These are phyloP conservation scores for Microcebus ravelobensis DNA, from an alignment of 2,113 vertebrate genomes.

Conservation along the genomic window DNA sequence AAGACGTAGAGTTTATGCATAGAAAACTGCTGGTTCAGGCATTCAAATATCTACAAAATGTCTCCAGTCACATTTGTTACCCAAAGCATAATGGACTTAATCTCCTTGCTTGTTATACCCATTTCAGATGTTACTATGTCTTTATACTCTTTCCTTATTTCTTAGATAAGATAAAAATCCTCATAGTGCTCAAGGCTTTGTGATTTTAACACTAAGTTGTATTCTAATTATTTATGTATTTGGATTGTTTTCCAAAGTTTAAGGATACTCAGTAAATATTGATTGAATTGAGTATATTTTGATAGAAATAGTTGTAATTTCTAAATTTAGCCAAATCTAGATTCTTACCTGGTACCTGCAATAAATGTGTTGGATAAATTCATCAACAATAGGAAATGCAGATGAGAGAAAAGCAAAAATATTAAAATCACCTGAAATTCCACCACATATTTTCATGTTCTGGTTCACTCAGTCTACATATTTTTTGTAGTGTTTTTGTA, in stretches of 20 bases:
- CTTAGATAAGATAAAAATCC: not conserved
- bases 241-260: conserved; percentile 19
- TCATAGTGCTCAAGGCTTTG: not conserved
- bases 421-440: not conserved
- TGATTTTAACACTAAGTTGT: not conserved
- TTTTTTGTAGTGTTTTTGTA: not conserved
- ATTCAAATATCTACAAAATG: not conserved
- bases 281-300: not conserved
- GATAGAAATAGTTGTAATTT: not conserved
- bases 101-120: not conserved
- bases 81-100: not conserved
- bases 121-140: not conserved
- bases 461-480: not conserved
- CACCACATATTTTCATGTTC: not conserved
- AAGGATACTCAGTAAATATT: not conserved
- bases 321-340: not conserved
- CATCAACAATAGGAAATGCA: not conserved
- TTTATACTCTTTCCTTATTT: not conserved
- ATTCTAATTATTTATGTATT: conserved; percentile 8
- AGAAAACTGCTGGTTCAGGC: not conserved
- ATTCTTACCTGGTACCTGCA: not conserved
- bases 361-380: not conserved
- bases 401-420: not conserved
- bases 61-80: not conserved
- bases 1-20: not conserved